These are phyloP conservation scores for Mystacornis crossleyi DNA, from an alignment of 2,113 vertebrate genomes.

Conservation along the genomic window DNA sequence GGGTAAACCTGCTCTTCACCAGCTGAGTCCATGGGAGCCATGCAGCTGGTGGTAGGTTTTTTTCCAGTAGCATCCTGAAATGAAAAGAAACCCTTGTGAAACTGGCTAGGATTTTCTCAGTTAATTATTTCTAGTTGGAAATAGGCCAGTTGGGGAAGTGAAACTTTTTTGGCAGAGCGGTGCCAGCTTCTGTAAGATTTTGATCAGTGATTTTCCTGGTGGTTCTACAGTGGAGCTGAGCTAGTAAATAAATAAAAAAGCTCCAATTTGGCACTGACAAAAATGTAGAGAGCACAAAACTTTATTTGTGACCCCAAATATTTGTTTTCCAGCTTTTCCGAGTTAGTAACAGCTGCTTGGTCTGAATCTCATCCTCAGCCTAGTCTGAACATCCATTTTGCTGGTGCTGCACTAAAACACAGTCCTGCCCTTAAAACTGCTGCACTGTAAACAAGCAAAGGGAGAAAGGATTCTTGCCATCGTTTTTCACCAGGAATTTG, in stretches of 20 bases:
- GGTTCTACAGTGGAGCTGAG: not conserved
- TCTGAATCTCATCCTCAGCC: not conserved
- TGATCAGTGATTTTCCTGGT: not conserved
- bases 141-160: not conserved
- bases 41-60: not conserved
- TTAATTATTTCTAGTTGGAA: slow-evolving; percentile 14
- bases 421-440: not conserved
- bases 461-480: not conserved
- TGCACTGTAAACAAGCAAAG: not conserved
- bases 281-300: not conserved
- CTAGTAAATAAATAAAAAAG: not conserved
- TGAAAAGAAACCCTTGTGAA: not conserved
- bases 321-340: not conserved
- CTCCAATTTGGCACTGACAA: not conserved
- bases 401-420: not conserved
- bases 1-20: not conserved
- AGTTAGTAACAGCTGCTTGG: not conserved
- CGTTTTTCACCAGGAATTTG: not conserved
- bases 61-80: not conserved
- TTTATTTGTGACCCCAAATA: not conserved
- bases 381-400: not conserved
- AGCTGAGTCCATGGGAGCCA: not conserved
- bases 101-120: not conserved
- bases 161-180: not conserved
- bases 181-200: not conserved